Conservation (phyloP, 2,113 vertebrate genomes). For the Addax nasomaculatus region DNA sequence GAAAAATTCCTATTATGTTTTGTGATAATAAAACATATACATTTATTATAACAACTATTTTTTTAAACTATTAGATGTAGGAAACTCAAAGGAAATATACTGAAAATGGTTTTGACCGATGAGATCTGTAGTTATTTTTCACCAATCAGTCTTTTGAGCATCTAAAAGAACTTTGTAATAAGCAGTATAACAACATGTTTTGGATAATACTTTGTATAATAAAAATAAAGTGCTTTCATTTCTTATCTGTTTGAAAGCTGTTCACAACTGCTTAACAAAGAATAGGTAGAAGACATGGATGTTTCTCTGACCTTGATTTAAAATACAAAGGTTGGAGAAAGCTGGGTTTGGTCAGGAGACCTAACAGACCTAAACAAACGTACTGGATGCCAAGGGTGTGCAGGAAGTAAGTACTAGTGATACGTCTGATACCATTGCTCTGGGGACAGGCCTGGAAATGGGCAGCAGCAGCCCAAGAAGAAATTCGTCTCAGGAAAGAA, state of each 20-base stretch:
- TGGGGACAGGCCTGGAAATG: rapidly evolving
- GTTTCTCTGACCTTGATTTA: not conserved
- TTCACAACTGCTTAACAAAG: not conserved
- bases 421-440: rapidly evolving
- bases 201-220: not conserved
- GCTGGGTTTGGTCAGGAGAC: rapidly evolving
- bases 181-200: not conserved
- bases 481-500: not conserved
- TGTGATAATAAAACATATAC: not conserved
- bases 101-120: not conserved
- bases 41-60: not conserved
- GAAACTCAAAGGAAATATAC: not conserved
- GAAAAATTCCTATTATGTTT: not conserved
- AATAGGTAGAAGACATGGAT: not conserved
- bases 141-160: not conserved
- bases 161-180: not conserved
- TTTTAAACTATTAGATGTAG: not conserved
- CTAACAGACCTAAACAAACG: rapidly evolving
- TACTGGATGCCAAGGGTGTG: rapidly evolving
- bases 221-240: not conserved
- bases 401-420: too few relatives aligned
- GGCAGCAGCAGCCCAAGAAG: not conserved
- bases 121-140: not conserved
- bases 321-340: not conserved
- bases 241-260: not conserved